These are phyloP conservation scores for Mycteria americana DNA, from an alignment of 2,797 vertebrate species.

Conservation along the genomic window DNA sequence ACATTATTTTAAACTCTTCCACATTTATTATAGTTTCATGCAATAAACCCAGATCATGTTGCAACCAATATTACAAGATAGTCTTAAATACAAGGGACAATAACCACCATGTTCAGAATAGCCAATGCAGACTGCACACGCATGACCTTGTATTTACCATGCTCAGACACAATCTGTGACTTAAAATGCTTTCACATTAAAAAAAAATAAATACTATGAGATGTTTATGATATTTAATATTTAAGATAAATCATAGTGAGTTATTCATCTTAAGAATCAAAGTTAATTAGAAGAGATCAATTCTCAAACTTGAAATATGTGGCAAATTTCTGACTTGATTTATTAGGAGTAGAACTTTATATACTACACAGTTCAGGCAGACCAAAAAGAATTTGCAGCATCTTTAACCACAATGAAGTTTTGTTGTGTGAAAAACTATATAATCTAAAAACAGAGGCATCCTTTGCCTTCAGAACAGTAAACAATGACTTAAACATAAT, in stretches of 20 bases:
- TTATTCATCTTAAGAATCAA: neutral
- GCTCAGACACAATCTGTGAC: neutral
- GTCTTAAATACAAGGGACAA: neutral
- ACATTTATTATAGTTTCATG: neutral
- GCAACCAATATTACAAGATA: neutral
- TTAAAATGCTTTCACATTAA: neutral
- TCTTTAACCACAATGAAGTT: neutral
- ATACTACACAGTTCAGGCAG: neutral
- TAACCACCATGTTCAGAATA: neutral
- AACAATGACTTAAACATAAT: neutral
- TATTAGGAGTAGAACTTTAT: neutral
- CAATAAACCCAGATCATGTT: neutral
- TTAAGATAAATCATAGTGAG: neutral
- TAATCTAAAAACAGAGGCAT: neutral
- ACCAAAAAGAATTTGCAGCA: neutral
- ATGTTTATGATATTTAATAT: neutral
- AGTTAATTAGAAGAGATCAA: neutral
- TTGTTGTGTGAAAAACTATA: neutral
- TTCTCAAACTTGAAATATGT: neutral
- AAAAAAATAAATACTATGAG: neutral
- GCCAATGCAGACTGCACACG: neutral
- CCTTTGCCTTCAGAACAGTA: neutral
- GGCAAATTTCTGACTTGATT: neutral
- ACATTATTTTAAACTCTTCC: neutral
- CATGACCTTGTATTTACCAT: neutral